Percentiles rank a stretch among this genome's conserved stretches.
Evolutionary conservation across 2,797 vertebrate species (phyloP).

Genomic region (Kryptolebias ocellatus): DNA sequence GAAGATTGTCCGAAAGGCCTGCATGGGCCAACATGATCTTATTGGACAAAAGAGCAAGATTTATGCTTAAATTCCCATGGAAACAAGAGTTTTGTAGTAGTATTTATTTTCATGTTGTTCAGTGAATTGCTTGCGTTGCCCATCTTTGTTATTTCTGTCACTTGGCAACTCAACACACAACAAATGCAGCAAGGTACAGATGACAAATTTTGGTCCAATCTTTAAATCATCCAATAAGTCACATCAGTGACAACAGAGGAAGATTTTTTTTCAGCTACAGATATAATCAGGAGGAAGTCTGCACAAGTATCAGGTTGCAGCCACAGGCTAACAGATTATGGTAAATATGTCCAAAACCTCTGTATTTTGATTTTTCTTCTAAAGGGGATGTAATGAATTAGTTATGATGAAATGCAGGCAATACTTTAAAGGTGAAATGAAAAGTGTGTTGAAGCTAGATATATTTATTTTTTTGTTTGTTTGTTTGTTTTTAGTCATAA

Average conservation of each 20-base stretch:
- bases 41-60: background rate
- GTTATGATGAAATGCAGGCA: no score
- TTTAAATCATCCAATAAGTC: no score
- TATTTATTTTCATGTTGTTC: background rate
- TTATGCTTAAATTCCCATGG: background rate
- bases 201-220: background rate
- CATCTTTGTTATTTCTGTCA: constrained; percentile 13
- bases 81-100: background rate
- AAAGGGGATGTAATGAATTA: no score
- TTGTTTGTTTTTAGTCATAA: no score
- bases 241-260: background rate
- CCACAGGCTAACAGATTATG: background rate
- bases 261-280: background rate
- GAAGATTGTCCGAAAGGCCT: no score
- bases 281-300: background rate
- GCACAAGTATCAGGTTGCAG: background rate
- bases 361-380: no score
- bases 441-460: no score
- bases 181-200: background rate
- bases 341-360: background rate
- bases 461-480: no score
- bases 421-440: no score
- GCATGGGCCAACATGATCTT: no score
- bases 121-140: no score
- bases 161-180: constrained; percentile 47